phyloP scores from a whole-genome alignment of 2,113 vertebrate genomes.

The Perccottus glenii region DNA sequence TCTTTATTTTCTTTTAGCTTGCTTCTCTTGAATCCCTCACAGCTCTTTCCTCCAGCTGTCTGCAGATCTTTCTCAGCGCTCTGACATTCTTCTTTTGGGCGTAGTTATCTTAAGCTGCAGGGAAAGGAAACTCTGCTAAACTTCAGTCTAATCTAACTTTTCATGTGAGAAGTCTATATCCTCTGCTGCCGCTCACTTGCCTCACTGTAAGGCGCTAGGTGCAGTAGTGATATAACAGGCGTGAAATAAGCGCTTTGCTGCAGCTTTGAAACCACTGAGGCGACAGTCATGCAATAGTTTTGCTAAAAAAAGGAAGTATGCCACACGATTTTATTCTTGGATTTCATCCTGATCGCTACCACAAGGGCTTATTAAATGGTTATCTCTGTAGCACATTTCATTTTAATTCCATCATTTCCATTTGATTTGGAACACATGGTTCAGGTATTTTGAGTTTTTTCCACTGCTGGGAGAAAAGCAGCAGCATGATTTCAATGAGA shows the following conservation, averaged over 20 bases:
- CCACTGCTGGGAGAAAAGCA: slow-evolving; percentile 3
- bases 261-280: slow-evolving; percentile 28
- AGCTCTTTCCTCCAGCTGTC: slow-evolving; percentile 18
- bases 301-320: slow-evolving; percentile 27
- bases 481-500: slow-evolving; percentile 20
- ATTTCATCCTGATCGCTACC: slow-evolving; percentile 58
- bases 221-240: slow-evolving; percentile 39
- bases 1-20: slow-evolving; percentile 68
- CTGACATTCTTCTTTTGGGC: slow-evolving; percentile 56
- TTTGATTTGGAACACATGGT: slow-evolving; percentile 65
- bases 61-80: slow-evolving; percentile 14
- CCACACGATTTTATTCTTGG: slow-evolving; percentile 45
- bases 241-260: slow-evolving; percentile 54
- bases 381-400: slow-evolving; percentile 59
- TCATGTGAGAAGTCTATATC: slow-evolving; percentile 39
- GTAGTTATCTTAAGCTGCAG: slow-evolving; percentile 28
- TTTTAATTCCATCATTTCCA: slow-evolving; percentile 62
- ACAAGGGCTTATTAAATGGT: slow-evolving; percentile 57
- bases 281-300: slow-evolving; percentile 31
- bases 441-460: slow-evolving; percentile 41
- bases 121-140: slow-evolving; percentile 48
- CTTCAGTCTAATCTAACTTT: slow-evolving; percentile 51
- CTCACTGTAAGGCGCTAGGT: slow-evolving; percentile 38
- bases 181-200: slow-evolving; percentile 6
- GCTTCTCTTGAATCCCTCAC: slow-evolving; percentile 34